Percentiles rank a stretch among this genome's conserved stretches.
Conservation (phyloP, 2,888 invertebrate genomes). For the Drosophila percnosoma region DNA sequence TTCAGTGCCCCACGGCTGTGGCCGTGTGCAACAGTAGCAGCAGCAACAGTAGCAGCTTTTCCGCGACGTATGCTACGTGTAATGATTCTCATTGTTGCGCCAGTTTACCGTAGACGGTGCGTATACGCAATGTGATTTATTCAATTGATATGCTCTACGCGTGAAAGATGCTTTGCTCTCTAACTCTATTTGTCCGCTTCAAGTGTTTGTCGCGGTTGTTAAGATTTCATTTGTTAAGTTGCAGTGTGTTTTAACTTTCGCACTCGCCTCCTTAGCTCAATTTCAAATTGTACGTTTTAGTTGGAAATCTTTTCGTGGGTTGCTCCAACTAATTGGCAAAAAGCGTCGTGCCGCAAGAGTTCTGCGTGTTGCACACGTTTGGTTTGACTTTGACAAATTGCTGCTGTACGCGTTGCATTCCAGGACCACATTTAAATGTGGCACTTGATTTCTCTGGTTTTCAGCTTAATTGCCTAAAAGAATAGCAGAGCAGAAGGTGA, state of each 20-base stretch:
- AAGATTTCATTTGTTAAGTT: slow-evolving; percentile 50
- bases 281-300: slow-evolving; percentile 44
- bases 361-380: slow-evolving; percentile 42
- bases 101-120: slow-evolving; percentile 8
- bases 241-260: slow-evolving; percentile 20
- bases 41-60: slow-evolving; percentile 27
- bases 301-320: slow-evolving; percentile 21
- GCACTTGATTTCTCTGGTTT: slow-evolving; percentile 15
- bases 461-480: slow-evolving; percentile 14
- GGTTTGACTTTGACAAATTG: slow-evolving; percentile 42
- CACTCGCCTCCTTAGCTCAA: slow-evolving; percentile 44
- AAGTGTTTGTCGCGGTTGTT: slow-evolving; percentile 5
- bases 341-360: slow-evolving; percentile 43
- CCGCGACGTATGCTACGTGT: slow-evolving; percentile 73
- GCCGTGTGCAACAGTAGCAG: slow-evolving; percentile 17
- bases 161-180: slow-evolving; percentile 2
- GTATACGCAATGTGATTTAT: slow-evolving; percentile 42
- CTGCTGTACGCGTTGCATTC: slow-evolving; percentile 22
- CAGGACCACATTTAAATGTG: slow-evolving; percentile 17
- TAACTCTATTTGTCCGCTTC: slow-evolving; percentile 8
- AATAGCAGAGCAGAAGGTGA: background rate
- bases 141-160: slow-evolving; percentile 38
- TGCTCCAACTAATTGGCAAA: slow-evolving; percentile 56
- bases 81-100: slow-evolving; percentile 77
- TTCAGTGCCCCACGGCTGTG: slow-evolving; percentile 58